phyloP scores from a whole-genome alignment of 2,113 vertebrate species.

The Callopanchax toddi region DNA sequence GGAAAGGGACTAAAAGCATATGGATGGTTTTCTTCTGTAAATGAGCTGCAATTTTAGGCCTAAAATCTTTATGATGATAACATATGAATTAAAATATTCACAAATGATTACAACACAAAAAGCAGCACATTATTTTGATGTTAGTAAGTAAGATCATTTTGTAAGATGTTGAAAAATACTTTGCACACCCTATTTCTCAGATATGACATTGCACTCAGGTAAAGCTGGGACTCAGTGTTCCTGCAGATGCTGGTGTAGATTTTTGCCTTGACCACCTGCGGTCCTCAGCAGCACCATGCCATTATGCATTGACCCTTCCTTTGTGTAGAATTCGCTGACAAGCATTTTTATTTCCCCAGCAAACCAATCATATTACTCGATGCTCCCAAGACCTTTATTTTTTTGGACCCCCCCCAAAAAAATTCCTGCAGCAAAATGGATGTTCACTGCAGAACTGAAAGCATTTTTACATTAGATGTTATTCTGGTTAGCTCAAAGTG shows the following conservation, averaged over 20 bases:
- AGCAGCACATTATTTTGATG: neutral
- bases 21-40: slow-evolving; percentile 9
- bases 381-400: neutral
- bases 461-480: neutral
- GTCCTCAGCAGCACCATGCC: neutral
- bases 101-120: neutral
- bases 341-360: neutral
- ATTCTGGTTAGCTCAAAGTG: too few relatives aligned
- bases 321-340: neutral
- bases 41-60: neutral
- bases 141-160: neutral
- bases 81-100: neutral
- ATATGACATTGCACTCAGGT: neutral
- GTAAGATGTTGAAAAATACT: neutral
- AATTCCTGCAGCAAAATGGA: neutral
- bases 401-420: neutral
- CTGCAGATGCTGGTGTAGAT: neutral
- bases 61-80: slow-evolving; percentile 25
- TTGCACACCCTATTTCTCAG: neutral
- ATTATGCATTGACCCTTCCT: neutral
- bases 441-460: neutral
- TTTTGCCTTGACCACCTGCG: neutral
- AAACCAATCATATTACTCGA: neutral
- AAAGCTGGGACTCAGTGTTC: neutral
- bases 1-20: slow-evolving; percentile 4